Conservation (phyloP, 92 coral and sea anemone genomes). For the Palythoa grandis region DNA sequence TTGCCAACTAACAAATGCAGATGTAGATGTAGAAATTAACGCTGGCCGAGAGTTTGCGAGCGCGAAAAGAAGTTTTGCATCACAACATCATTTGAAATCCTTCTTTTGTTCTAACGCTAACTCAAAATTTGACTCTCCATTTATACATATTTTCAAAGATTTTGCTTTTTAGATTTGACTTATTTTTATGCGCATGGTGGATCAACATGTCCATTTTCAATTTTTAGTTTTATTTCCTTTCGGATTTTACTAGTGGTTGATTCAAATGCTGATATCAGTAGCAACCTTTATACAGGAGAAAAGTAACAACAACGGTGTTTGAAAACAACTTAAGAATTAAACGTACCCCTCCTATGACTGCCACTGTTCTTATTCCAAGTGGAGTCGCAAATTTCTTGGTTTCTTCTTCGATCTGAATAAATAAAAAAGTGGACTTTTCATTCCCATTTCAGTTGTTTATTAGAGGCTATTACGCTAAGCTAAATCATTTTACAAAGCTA, state of each 20-base stretch:
- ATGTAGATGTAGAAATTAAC: no score
- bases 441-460: neutral
- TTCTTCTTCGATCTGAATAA: slow-evolving; percentile 91
- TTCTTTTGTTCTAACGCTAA: no score
- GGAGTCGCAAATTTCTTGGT: slow-evolving; percentile 90
- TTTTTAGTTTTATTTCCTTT: no score
- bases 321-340: neutral
- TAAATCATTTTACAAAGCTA: neutral
- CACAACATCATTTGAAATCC: no score
- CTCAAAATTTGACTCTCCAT: no score
- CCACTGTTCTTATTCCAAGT: slow-evolving; percentile 94
- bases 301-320: neutral
- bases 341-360: slow-evolving; percentile 99
- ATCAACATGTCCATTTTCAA: no score
- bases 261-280: neutral
- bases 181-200: no score
- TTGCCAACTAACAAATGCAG: no score
- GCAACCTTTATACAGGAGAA: neutral
- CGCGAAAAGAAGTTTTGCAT: no score
- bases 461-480: neutral
- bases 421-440: neutral
- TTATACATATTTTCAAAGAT: no score
- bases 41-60: no score
- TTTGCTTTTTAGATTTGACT: neutral
- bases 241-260: no score